Evolutionary conservation across 2,797 vertebrate genomes (phyloP).

Genomic region (Myotis daubentonii): DNA sequence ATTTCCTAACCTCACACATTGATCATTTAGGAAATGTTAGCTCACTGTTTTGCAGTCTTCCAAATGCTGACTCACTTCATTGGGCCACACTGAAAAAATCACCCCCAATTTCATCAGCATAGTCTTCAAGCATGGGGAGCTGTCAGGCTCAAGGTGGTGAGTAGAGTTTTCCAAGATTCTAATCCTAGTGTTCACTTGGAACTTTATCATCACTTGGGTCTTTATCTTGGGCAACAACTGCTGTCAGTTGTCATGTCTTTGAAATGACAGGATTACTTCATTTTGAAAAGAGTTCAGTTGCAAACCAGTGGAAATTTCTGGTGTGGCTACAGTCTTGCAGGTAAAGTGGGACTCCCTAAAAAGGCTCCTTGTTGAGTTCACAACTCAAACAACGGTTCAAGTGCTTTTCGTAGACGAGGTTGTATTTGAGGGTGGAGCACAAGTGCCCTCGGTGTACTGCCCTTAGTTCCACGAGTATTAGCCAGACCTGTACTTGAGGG

Average conservation of each 20-base stretch:
- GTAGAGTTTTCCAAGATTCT: not conserved
- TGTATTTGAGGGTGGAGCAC: not conserved
- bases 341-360: not conserved
- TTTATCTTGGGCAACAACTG: conserved; percentile 22
- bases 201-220: not conserved
- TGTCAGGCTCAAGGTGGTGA: not conserved
- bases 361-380: not conserved
- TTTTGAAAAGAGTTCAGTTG: not conserved
- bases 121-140: not conserved
- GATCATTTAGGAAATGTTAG: not conserved
- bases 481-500: not conserved
- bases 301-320: too few relatives aligned
- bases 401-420: not conserved
- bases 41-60: not conserved
- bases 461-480: not conserved
- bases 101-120: not conserved
- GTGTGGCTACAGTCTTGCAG: not conserved
- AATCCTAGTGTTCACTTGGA: not conserved
- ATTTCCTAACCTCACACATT: not conserved
- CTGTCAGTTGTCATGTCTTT: not conserved
- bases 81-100: not conserved
- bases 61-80: not conserved
- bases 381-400: not conserved
- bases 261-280: not conserved
- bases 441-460: not conserved